Percentiles rank a stretch among this genome's conserved stretches.
Conservation (phyloP, 2,797 vertebrate genomes). For the Caiman crocodilus region DNA sequence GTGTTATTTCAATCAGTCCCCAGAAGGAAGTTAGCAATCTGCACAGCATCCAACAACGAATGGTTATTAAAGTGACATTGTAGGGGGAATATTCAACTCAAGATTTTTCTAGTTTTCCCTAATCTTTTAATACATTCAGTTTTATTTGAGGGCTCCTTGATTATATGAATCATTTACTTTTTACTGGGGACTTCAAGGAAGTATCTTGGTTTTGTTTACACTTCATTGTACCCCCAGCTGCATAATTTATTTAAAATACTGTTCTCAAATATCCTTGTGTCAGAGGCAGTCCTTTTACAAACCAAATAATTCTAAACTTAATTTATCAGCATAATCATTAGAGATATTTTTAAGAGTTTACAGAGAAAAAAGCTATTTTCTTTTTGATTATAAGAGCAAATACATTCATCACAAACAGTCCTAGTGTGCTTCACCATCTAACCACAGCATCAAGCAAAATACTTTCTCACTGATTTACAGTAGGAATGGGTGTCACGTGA, state of each 20-base stretch:
- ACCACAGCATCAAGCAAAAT: background rate
- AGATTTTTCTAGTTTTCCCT: background rate
- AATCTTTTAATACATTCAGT: background rate
- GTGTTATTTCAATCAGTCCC: constrained; percentile 58
- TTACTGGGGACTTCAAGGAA: background rate
- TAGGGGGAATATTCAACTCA: background rate
- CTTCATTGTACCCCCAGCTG: background rate
- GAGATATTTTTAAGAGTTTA: constrained; percentile 32
- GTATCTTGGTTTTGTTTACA: background rate
- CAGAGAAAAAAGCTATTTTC: background rate
- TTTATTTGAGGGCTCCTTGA: constrained; percentile 15
- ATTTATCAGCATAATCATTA: background rate
- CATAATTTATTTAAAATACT: constrained; percentile 5
- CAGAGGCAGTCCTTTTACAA: background rate
- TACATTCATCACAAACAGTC: constrained; percentile 4
- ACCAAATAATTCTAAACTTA: constrained; percentile 38
- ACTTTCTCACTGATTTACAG: background rate
- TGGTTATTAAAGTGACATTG: constrained; percentile 41
- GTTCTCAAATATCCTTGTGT: constrained; percentile 19
- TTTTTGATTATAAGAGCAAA: background rate
- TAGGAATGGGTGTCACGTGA: no score
- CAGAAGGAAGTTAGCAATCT: constrained; percentile 61
- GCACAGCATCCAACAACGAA: constrained; percentile 50
- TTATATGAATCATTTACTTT: background rate
- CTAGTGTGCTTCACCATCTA: background rate